phyloP scores from a whole-genome alignment of 1,140 invertebrate genomes.

The Drosophila equinoxialis region DNA sequence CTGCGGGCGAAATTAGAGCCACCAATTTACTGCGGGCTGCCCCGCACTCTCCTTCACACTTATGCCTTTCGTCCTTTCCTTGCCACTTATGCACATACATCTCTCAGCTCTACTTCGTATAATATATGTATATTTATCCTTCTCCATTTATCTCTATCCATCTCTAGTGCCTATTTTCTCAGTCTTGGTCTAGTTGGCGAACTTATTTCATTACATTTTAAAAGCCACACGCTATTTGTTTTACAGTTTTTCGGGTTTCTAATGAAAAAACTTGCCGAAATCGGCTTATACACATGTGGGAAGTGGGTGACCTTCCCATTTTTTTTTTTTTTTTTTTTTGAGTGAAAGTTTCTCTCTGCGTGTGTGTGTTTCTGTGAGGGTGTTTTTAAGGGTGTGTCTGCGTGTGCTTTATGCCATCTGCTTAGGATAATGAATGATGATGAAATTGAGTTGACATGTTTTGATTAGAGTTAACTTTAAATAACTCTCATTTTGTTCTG shows the following conservation, averaged over 20 bases:
- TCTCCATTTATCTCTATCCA: background rate
- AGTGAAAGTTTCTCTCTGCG: no score
- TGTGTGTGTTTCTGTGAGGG: background rate
- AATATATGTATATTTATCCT: background rate
- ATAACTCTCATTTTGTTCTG: background rate
- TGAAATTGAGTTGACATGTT: conserved; percentile 6
- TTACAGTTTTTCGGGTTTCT: conserved; percentile 18
- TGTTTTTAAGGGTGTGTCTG: background rate
- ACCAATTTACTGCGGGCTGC: conserved; percentile 16
- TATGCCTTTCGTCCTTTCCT: background rate
- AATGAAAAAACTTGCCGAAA: conserved; percentile 18
- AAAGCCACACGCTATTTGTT: conserved; percentile 24
- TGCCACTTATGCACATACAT: no score
- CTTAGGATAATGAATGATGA: conserved; percentile 9
- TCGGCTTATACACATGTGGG: background rate
- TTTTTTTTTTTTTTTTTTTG: no score
- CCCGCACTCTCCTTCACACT: background rate
- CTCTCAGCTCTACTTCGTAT: background rate
- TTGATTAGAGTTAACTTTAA: conserved; percentile 4
- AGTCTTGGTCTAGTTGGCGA: conserved; percentile 8
- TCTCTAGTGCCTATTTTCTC: background rate
- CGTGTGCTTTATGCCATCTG: conserved; percentile 1
- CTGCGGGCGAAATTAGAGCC: conserved; percentile 21
- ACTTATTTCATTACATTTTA: conserved; percentile 28
- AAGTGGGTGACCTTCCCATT: no score